phyloP scores from a whole-genome alignment of 2,797 vertebrate genomes.

The Pachyuromys duprasi region DNA sequence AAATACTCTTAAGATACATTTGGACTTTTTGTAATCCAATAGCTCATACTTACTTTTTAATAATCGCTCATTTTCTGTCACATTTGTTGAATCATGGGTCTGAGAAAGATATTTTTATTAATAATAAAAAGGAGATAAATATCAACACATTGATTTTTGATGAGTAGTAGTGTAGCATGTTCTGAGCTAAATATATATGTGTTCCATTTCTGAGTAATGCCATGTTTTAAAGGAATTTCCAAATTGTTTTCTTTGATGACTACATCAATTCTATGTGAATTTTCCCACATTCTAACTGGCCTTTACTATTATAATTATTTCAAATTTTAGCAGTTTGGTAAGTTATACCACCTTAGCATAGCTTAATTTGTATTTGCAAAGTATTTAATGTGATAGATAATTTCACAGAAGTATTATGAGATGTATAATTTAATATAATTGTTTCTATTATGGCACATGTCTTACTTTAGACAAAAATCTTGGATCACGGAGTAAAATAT shows the following conservation, averaged over 20 bases:
- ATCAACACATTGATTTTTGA: not conserved
- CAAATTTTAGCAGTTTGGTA: not conserved
- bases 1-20: not conserved
- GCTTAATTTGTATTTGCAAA: not conserved
- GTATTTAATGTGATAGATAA: not conserved
- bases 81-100: not conserved
- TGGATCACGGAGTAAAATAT: not conserved
- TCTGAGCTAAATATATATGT: not conserved
- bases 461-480: not conserved
- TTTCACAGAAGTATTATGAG: not conserved
- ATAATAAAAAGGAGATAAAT: not conserved
- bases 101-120: not conserved
- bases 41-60: not conserved
- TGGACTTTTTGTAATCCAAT: not conserved
- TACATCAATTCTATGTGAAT: not conserved
- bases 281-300: not conserved
- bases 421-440: not conserved
- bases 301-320: not conserved
- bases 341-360: not conserved
- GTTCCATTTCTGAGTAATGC: not conserved
- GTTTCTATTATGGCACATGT: not conserved
- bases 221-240: not conserved
- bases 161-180: not conserved
- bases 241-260: not conserved
- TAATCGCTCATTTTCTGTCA: not conserved